These are phyloP conservation scores for Tonatia bakeri DNA, from an alignment of 2,113 vertebrate species.

Conservation along the genomic window DNA sequence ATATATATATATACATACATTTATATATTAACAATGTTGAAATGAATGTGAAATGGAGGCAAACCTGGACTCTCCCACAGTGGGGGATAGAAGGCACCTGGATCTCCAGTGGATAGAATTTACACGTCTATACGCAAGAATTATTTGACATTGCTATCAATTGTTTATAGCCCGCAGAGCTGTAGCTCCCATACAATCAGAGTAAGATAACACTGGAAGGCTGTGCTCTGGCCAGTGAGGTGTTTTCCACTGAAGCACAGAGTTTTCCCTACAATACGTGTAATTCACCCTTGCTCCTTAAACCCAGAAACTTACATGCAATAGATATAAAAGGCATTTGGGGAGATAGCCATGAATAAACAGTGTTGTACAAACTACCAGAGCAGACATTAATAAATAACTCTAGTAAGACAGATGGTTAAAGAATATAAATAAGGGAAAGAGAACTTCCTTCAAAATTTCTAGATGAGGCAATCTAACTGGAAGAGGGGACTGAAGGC, in stretches of 20 bases:
- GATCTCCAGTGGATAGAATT: background rate
- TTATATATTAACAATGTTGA: background rate
- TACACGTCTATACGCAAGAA: background rate
- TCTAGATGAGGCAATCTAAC: background rate
- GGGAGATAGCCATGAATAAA: background rate
- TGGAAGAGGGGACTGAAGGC: background rate
- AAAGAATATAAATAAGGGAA: background rate
- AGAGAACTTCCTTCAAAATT: background rate
- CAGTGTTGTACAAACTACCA: background rate
- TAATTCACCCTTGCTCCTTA: background rate
- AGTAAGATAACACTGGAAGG: background rate
- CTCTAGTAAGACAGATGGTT: background rate
- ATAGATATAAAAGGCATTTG: background rate
- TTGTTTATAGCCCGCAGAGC: background rate
- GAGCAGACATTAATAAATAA: background rate
- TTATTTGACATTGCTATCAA: background rate
- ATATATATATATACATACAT: background rate
- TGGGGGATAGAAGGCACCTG: background rate
- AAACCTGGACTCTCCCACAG: background rate
- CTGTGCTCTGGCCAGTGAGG: background rate
- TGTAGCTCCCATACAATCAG: background rate
- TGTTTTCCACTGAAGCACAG: background rate
- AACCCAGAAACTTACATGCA: background rate
- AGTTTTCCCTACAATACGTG: background rate
- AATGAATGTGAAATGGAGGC: background rate